A percentile compares a stretch with the other conserved stretches of the same genome.
phyloP scores from a whole-genome alignment of 1,140 invertebrate genomes.

The Aphelinus certus region DNA sequence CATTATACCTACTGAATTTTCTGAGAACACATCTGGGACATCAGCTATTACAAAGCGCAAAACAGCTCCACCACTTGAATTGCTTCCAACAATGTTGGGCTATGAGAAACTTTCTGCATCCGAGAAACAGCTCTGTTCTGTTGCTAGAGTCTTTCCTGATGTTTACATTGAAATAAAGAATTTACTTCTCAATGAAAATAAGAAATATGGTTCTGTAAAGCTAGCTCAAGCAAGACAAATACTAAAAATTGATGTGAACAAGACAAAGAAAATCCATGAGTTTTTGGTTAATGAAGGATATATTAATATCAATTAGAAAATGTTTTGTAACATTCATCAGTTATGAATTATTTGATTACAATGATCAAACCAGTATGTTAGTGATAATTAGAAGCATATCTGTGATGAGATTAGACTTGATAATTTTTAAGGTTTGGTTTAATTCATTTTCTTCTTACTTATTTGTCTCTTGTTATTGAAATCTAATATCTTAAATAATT shows the following conservation, averaged over 20 bases:
- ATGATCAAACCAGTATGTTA: neutral
- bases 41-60: conserved; percentile 45
- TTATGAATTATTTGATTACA: neutral
- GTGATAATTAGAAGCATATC: neutral
- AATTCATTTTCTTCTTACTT: no score
- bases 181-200: conserved; percentile 78
- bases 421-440: neutral
- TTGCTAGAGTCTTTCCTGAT: conserved; percentile 76
- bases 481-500: no score
- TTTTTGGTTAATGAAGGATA: conserved; percentile 78
- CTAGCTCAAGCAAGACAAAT: conserved; percentile 82
- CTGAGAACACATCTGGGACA: conserved; percentile 29
- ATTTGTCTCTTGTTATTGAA: no score
- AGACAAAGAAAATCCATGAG: conserved; percentile 90
- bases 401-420: neutral
- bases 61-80: conserved; percentile 75
- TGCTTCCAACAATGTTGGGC: conserved; percentile 76
- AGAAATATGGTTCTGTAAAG: conserved; percentile 75
- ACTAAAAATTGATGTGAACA: conserved; percentile 94
- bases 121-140: conserved; percentile 82
- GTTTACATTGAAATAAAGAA: conserved; percentile 82
- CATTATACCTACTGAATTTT: conserved; percentile 43
- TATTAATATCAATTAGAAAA: conserved; percentile 67
- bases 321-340: neutral
- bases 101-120: conserved; percentile 78